Percentiles rank a stretch among this genome's conserved stretches.
phyloP scores from a whole-genome alignment of 2,797 vertebrate species.

The Rhinella marina region DNA sequence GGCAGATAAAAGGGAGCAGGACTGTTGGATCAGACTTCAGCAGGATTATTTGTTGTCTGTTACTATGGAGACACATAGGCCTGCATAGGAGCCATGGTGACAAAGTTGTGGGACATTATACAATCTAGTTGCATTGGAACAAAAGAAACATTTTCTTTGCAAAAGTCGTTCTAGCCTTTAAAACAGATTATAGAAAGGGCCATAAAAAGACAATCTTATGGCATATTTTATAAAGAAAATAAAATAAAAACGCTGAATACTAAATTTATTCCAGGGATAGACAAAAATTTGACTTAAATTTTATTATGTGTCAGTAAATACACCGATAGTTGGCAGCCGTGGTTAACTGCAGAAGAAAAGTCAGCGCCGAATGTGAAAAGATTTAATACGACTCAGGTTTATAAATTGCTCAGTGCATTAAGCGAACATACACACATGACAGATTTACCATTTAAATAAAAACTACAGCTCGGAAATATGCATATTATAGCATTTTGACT shows the following conservation, averaged over 20 bases:
- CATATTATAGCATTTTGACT: slow-evolving; percentile 39
- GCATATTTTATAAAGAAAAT: slow-evolving; percentile 23
- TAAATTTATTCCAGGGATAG: slow-evolving; percentile 14
- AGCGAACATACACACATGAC: slow-evolving; percentile 26
- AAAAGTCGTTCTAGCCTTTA: not conserved
- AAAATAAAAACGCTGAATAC: not conserved
- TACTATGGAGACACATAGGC: too few relatives aligned
- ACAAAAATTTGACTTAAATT: slow-evolving; percentile 9
- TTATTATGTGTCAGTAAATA: slow-evolving; percentile 33
- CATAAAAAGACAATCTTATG: slow-evolving; percentile 9
- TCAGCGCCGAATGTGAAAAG: not conserved
- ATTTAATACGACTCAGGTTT: slow-evolving; percentile 14
- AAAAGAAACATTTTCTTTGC: not conserved
- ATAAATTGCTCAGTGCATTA: slow-evolving; percentile 26
- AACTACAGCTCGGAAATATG: slow-evolving; percentile 29
- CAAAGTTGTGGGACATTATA: too few relatives aligned
- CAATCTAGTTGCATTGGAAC: not conserved
- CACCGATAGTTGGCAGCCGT: slow-evolving; percentile 7
- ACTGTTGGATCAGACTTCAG: too few relatives aligned
- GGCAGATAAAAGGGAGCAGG: too few relatives aligned
- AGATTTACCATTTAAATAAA: slow-evolving; percentile 37
- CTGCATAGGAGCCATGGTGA: too few relatives aligned
- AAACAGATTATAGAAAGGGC: not conserved
- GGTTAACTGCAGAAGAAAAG: slow-evolving; percentile 14
- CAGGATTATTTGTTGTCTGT: too few relatives aligned